Evolutionary conservation across 2,797 vertebrate genomes (phyloP), one percentile per base, ranked within the genome.

Genomic region (Sebastes vulpes): DNA sequence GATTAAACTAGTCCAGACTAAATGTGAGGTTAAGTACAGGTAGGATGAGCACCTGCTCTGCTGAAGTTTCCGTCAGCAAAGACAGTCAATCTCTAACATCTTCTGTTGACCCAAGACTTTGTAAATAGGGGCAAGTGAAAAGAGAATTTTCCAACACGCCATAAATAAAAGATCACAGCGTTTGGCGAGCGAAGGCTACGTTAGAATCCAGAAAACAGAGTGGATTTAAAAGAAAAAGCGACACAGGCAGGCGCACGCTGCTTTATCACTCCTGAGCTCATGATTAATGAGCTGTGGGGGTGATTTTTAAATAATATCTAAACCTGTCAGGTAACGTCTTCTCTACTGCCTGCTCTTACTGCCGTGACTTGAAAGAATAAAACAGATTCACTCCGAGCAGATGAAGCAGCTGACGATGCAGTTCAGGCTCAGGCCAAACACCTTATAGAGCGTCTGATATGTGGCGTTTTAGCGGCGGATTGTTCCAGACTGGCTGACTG

Each of bases 401-500:
- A 77, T 69, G 64, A 72, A 77, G 74, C 63, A 48, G 73, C 77
- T 77, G 75, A 68, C 21, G 9, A 18, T 54, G 72, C 59, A 57
- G 57, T 26, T 63, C 52, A 60, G 64, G 48, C 75, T 63, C 9
- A 8, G 63, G 54, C 71, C 67, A 46, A 38, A 38, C 35, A 25
- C 75, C 3, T 48, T 52, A 31, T 72, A 9, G 60, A 29, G 35
- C 66, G 32, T 80, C 81, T 88, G 71, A 67, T 80, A 20, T 57
- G 54, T 71, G 71, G 50, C 20, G 28, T 38, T 38, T 89, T 72
- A 46, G 38, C 81, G 59, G 54, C 65, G 5, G 53, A 83, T 88
- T 93, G 87, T 92, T 90, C 90, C 89, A 89, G 72, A 85, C 74
- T 31, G 72, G 64, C 42, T 82, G 89, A 88, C 85, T 90, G 86